Percentiles rank a stretch among this genome's conserved stretches.
These are phyloP conservation scores for Takifugu ocellatus DNA, from an alignment of 2,797 vertebrate genomes.

Conservation along the genomic window DNA sequence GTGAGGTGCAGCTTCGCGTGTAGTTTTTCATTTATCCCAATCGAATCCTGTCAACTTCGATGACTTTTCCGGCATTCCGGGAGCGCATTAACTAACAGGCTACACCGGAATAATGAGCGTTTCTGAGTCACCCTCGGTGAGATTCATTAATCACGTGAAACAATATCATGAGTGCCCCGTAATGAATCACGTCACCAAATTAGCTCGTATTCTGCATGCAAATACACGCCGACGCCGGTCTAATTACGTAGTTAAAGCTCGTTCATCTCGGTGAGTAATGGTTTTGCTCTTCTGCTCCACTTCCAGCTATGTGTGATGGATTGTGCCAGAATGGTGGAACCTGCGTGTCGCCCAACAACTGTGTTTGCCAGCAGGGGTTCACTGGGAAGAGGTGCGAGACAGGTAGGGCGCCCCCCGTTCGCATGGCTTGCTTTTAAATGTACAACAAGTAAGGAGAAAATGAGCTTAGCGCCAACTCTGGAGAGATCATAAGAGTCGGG, in stretches of 20 bases:
- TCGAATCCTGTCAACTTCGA: conserved; percentile 40
- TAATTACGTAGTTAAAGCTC: conserved; percentile 65
- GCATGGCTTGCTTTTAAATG: no score
- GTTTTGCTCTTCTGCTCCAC: conserved; percentile 50
- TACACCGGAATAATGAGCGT: conserved; percentile 50
- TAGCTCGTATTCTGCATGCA: conserved; percentile 69
- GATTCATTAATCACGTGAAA: conserved; percentile 59
- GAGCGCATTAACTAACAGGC: conserved; percentile 49
- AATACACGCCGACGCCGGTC: conserved; percentile 65
- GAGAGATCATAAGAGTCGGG: no score
- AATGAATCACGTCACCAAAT: conserved; percentile 70
- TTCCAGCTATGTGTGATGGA: conserved; percentile 91
- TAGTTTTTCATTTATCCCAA: conserved; percentile 30
- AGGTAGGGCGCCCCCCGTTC: conserved; percentile 75
- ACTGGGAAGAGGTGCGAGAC: conserved; percentile 92
- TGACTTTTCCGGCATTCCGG: conserved; percentile 46
- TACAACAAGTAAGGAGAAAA: no score
- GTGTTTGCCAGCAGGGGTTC: conserved; percentile 92
- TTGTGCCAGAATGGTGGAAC: conserved; percentile 93
- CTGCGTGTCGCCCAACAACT: conserved; percentile 90
- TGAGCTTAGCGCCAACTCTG: no score
- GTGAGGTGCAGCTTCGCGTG: conserved; percentile 4
- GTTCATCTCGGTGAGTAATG: conserved; percentile 67
- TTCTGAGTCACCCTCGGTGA: conserved; percentile 57
- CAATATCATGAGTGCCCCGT: conserved; percentile 43